phyloP scores from a whole-genome alignment of 1,140 invertebrate genomes.

The Saccostrea glomerata region DNA sequence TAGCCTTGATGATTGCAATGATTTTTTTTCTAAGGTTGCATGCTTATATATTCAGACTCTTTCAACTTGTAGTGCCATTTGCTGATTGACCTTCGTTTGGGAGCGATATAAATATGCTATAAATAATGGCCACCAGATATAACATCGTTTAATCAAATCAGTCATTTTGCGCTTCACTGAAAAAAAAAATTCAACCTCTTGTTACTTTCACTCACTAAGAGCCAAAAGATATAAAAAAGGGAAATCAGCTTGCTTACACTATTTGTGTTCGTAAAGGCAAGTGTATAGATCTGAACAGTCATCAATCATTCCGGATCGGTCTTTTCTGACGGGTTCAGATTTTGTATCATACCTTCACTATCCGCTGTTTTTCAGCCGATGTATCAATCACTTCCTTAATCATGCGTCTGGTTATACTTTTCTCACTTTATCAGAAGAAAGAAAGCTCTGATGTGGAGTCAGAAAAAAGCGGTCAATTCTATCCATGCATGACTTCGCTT shows the following conservation, averaged over 20 bases:
- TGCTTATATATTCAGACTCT: background rate
- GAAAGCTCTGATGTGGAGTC: background rate
- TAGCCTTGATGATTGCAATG: background rate
- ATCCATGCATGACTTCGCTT: background rate
- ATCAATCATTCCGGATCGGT: conserved; percentile 33
- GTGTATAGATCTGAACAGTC: background rate
- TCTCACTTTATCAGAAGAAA: background rate
- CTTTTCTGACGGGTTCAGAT: conserved; percentile 9
- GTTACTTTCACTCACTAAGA: background rate
- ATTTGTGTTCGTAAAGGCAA: conserved; percentile 10
- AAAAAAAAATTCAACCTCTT: background rate
- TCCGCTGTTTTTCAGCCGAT: conserved; percentile 21
- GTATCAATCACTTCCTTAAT: conserved; percentile 10
- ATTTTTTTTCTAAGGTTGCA: too few relatives aligned
- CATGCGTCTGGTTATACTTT: conserved; percentile 8
- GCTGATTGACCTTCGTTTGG: background rate
- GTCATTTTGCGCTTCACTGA: background rate
- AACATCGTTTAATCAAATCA: background rate
- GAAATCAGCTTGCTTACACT: background rate
- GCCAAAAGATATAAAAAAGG: conserved; percentile 1
- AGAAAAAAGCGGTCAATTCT: background rate
- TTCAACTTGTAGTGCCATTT: background rate
- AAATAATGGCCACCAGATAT: background rate
- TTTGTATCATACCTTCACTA: background rate
- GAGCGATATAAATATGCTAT: background rate